These are phyloP conservation scores for Gymnoscopelus braueri DNA, from an alignment of 2,797 vertebrate species.

Conservation along the genomic window DNA sequence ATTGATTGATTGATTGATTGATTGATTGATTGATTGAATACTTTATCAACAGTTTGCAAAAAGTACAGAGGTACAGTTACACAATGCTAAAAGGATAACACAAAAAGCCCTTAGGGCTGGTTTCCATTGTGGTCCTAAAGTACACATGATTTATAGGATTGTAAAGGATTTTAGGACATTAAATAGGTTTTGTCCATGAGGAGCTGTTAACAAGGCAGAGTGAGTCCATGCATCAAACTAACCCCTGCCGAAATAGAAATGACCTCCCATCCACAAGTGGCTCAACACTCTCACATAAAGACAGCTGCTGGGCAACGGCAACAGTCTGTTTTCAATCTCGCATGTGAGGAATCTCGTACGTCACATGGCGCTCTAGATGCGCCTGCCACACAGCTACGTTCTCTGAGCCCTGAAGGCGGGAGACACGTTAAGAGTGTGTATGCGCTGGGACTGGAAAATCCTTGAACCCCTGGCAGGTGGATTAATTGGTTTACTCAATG, in stretches of 20 bases:
- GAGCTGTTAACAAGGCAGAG: constrained; percentile 42
- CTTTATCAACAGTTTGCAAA: too few relatives aligned
- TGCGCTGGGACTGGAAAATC: constrained; percentile 63
- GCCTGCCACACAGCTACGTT: constrained; percentile 41
- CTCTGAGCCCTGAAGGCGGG: constrained; percentile 54
- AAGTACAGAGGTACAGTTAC: too few relatives aligned
- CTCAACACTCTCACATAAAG: constrained; percentile 14
- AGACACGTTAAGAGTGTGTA: constrained; percentile 44
- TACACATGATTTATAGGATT: constrained; percentile 46
- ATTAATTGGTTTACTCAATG: constrained; percentile 81
- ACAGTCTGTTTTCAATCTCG: constrained; percentile 46
- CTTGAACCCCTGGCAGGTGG: constrained; percentile 73
- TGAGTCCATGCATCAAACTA: constrained; percentile 63
- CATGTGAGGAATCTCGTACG: neutral
- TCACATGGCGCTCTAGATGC: constrained; percentile 36
- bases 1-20: too few relatives aligned
- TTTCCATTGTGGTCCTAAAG: too few relatives aligned
- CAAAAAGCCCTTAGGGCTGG: too few relatives aligned
- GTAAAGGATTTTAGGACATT: constrained; percentile 57
- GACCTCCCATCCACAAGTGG: constrained; percentile 40
- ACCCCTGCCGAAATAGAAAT: constrained; percentile 60
- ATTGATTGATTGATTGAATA: too few relatives aligned
- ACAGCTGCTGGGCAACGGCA: constrained; percentile 9
- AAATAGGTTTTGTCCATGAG: constrained; percentile 51
- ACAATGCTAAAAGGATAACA: too few relatives aligned